Evolutionary conservation across 2,797 vertebrate genomes (phyloP).

Genomic region (Enteromius unitaeniatus): DNA sequence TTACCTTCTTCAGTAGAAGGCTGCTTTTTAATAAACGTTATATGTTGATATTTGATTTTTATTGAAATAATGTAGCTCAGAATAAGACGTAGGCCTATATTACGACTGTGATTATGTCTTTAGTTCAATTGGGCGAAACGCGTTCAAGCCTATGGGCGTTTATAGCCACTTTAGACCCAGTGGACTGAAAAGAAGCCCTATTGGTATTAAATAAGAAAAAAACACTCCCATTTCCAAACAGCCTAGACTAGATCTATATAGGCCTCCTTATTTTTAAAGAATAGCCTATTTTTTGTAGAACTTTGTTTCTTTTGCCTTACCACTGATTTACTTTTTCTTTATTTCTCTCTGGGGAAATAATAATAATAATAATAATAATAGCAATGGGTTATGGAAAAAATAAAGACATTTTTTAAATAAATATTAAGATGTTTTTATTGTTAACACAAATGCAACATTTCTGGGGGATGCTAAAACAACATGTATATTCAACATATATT

Average conservation of each 20-base stretch:
- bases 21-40: background rate
- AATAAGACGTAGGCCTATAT: background rate
- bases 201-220: background rate
- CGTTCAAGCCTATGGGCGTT: background rate
- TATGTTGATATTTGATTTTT: background rate
- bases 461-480: background rate
- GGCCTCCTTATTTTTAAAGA: background rate
- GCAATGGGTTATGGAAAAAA: background rate
- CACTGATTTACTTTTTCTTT: background rate
- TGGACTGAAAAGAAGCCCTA: background rate
- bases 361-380: background rate
- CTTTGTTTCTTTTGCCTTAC: background rate
- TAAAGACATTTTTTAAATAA: background rate
- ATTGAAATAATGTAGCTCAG: background rate
- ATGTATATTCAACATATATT: background rate
- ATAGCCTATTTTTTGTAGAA: background rate
- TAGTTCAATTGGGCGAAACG: background rate
- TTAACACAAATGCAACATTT: background rate
- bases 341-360: background rate
- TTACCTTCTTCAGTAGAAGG: background rate
- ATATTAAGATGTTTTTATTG: background rate
- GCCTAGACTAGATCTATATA: background rate
- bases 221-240: background rate
- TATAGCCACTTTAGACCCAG: background rate
- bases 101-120: too few relatives aligned